Evolutionary conservation across 2,888 invertebrate species (phyloP).

Genomic region (Hoplodrina ambigua): DNA sequence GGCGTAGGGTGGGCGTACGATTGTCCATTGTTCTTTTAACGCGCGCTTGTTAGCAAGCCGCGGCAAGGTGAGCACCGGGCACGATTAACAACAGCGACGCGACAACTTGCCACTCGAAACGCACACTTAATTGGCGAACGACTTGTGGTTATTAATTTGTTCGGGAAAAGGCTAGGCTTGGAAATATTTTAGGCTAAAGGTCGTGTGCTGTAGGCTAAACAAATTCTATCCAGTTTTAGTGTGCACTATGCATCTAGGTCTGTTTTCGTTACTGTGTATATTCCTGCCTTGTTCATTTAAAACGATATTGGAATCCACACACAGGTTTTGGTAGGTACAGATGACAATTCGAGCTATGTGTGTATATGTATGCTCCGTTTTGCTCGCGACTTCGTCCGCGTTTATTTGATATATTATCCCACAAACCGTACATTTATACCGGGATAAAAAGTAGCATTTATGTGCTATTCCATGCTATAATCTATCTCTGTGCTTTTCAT

Average conservation of each 20-base stretch:
- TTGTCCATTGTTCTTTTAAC: slow-evolving; percentile 90
- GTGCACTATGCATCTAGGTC: not conserved
- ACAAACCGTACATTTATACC: too few relatives aligned
- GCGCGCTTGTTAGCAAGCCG: slow-evolving; percentile 86
- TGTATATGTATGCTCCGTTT: too few relatives aligned
- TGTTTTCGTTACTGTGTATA: not conserved
- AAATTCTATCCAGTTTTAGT: not conserved
- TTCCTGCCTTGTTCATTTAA: not conserved
- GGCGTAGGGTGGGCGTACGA: slow-evolving; percentile 72
- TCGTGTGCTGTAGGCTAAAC: not conserved
- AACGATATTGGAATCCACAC: not conserved
- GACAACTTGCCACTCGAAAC: slow-evolving; percentile 61
- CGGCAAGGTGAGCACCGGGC: slow-evolving; percentile 77
- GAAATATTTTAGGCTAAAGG: slow-evolving; percentile 12
- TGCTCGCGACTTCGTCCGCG: too few relatives aligned
- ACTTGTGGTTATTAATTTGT: slow-evolving; percentile 59
- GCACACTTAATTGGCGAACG: slow-evolving; percentile 64
- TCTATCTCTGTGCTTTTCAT: too few relatives aligned
- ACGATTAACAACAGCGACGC: slow-evolving; percentile 70
- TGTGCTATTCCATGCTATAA: too few relatives aligned
- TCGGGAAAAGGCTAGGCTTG: not conserved
- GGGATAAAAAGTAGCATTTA: too few relatives aligned
- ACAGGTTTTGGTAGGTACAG: too few relatives aligned
- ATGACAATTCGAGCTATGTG: too few relatives aligned
- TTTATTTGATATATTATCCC: too few relatives aligned